Evolutionary conservation across 2,888 invertebrate genomes (phyloP).

Genomic region (Ischnus inquisitorius): DNA sequence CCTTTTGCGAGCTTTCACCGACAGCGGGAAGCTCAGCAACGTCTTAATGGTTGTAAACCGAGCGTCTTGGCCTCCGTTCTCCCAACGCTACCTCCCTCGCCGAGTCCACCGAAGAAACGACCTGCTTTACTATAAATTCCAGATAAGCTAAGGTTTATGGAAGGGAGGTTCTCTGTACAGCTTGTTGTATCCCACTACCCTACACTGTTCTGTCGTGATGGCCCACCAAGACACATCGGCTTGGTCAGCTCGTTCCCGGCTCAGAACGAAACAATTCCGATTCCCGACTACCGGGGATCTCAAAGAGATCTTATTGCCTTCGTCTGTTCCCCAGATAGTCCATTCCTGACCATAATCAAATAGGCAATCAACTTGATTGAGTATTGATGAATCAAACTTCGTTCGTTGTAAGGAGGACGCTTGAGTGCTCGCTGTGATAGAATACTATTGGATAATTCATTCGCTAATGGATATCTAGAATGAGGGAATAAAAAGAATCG

Average conservation of each 20-base stretch:
- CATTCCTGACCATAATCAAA: conserved; percentile 10
- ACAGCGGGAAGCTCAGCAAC: conserved; percentile 41
- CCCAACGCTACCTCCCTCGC: conserved; percentile 15
- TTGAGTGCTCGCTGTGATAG: not conserved
- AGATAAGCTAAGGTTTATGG: conserved; percentile 80
- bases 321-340: not conserved
- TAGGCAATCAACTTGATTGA: conserved; percentile 33
- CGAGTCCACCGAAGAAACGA: conserved; percentile 76
- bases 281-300: conserved; percentile 12
- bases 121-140: conserved; percentile 79
- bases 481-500: not conserved
- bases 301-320: conserved; percentile 30
- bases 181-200: conserved; percentile 25
- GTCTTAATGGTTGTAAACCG: conserved; percentile 74
- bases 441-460: conserved; percentile 13
- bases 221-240: conserved; percentile 46
- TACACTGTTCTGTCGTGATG: conserved; percentile 7
- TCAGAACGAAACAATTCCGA: conserved; percentile 47
- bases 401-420: conserved; percentile 2
- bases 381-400: conserved; percentile 54
- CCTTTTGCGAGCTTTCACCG: conserved; percentile 26
- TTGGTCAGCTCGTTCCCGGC: conserved; percentile 18
- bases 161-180: conserved; percentile 37
- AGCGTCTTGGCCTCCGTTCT: conserved; percentile 67
- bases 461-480: conserved; percentile 19